Base-by-base conservation (phyloP, 2,113 vertebrate genomes). In the Lophius piscatorius region DNA sequence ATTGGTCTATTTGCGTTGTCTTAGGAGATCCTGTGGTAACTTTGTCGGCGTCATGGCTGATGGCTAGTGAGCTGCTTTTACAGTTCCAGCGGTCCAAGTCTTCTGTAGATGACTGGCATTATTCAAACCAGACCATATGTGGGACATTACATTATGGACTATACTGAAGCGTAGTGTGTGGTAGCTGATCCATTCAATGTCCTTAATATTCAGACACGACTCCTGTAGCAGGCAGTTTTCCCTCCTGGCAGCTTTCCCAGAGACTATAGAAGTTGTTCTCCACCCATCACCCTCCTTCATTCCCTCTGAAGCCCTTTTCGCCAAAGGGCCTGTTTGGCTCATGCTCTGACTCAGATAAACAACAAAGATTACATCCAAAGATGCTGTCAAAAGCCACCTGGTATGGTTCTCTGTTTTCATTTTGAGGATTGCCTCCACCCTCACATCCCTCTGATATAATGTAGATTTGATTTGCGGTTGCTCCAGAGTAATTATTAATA, bases 1-100 rank as follows among this genome's bases (percentile, higher is more conserved):
- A 89, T 85, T 88, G 82, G 73, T 74, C 56, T 70, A 61, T 83
- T 87, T 85, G 81, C 77, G 65, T 80, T 52, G 74, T 79, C 80
- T 52, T 70, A 73, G 70, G 82, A 82, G 70, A 87, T 73, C 60
- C 67, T 59, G 60, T 24, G 12, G 63, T 76, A 83, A 84, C 81
- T 84, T 66, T 83, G 73, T 76, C 22, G 23, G 46, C 81, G 76
- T 63, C 48, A 66, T 38, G 58, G 62, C 57, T 78, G 69, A 87
- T 57, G 74, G 63, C 70, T 74, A 59, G 52, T 57, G 74, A 70
- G 64, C 55, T 72, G 48, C 71, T 44, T 71, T 75, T 74, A 65
- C 54, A 70, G 56, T 65, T 57, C 42, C 51, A 54, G 44, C 34
- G 39, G 45, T 75, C 75, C 38, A 64, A 47, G 56, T 35, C 44